These are phyloP conservation scores for Stegana nigrithorax DNA, from an alignment of 2,888 invertebrate species.

Conservation along the genomic window DNA sequence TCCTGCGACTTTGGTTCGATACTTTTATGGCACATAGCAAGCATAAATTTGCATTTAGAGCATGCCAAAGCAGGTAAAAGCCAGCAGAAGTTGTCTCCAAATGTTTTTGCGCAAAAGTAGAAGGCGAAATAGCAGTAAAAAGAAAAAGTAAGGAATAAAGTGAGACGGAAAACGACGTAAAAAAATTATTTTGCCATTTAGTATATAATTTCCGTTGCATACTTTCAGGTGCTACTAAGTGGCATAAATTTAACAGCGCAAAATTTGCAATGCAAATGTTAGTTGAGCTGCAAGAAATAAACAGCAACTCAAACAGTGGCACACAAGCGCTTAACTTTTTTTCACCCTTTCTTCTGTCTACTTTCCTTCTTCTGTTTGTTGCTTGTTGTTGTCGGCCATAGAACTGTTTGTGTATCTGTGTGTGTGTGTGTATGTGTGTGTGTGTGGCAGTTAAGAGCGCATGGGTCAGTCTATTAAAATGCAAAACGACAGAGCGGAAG, in stretches of 20 bases:
- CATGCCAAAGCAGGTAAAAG: slow-evolving; percentile 22
- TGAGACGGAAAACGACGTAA: slow-evolving; percentile 45
- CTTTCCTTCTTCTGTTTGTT: background rate
- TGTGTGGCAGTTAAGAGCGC: slow-evolving; percentile 34
- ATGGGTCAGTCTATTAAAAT: slow-evolving; percentile 59
- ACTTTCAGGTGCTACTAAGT: slow-evolving; percentile 54
- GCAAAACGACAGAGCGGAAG: slow-evolving; percentile 52
- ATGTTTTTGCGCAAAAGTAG: background rate
- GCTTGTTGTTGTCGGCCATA: too few relatives aligned
- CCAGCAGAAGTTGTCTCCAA: background rate
- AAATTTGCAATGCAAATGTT: slow-evolving; percentile 55
- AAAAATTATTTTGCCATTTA: slow-evolving; percentile 57
- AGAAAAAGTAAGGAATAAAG: slow-evolving; percentile 26
- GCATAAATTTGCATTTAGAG: slow-evolving; percentile 61
- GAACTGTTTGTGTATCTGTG: slow-evolving; percentile 22
- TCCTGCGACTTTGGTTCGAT: slow-evolving; percentile 6
- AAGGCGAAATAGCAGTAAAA: slow-evolving; percentile 9
- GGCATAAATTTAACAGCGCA: slow-evolving; percentile 54
- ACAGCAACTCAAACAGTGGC: background rate
- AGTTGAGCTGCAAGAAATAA: background rate
- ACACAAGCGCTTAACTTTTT: background rate
- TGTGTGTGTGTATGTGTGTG: slow-evolving; percentile 23
- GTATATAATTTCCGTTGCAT: slow-evolving; percentile 53
- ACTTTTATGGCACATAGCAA: slow-evolving; percentile 42
- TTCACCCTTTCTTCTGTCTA: background rate